phyloP scores from a whole-genome alignment of 2,888 invertebrate species.

The Melieria crassipennis region DNA sequence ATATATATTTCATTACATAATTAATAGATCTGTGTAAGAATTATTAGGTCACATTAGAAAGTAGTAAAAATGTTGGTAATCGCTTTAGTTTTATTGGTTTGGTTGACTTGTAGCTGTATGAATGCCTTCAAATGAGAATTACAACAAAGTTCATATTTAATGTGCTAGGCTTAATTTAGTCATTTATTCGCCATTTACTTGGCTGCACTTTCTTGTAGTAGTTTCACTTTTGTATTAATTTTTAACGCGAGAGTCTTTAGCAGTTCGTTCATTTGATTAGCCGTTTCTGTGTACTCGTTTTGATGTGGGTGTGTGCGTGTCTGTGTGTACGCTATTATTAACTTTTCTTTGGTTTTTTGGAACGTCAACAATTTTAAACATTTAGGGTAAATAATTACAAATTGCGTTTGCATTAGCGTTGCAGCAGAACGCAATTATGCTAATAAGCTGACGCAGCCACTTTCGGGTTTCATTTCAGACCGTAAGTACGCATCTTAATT shows the following conservation, averaged over 20 bases:
- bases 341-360: no score
- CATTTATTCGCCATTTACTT: no score
- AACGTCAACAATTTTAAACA: no score
- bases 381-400: conserved; percentile 9
- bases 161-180: no score
- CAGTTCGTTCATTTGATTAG: conserved; percentile 3
- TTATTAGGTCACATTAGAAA: neutral
- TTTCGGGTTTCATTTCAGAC: no score
- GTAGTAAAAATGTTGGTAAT: no score
- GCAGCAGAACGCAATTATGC: conserved; percentile 7
- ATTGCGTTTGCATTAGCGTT: conserved; percentile 6
- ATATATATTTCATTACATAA: neutral
- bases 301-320: conserved; percentile 7
- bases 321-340: neutral
- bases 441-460: neutral
- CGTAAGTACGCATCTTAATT: conserved; percentile 15
- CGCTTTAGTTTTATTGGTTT: neutral
- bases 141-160: no score
- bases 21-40: neutral
- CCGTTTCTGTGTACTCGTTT: conserved; percentile 1
- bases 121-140: neutral
- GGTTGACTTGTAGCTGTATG: neutral
- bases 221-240: no score
- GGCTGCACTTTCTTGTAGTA: no score
- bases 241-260: no score